Evolutionary conservation across 2,113 vertebrate genomes (phyloP), one percentile per base, ranked within the genome.

Genomic region (Neodon shergylaensis): DNA sequence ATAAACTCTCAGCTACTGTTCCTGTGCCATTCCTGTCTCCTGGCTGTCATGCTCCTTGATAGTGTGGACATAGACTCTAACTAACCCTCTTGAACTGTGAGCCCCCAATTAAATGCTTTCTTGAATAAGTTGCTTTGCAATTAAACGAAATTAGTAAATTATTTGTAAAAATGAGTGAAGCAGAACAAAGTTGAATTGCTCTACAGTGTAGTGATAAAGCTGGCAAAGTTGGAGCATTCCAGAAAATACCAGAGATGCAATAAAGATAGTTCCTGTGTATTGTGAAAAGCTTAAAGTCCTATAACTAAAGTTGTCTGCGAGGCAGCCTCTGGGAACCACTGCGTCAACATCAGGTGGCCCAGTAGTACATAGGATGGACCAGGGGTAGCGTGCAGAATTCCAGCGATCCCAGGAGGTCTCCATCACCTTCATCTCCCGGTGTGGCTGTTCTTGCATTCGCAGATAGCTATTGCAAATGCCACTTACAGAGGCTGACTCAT

Each of bases 341-440:
- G 19, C 3, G 21, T 9, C 4, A 28, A 22, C 33, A 17, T n/a
- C 63, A 24, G 17, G 5, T 44, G 31, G 49, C 13, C 33, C 36
- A 31, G 24, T 49, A 73, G 8, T 73, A 19, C 8, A 3, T 0
- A 17, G 13, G 77, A 52, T 26, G 39, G 42, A 17, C 17, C 70
- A 42, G 2, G 10, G 13, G 10, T 0, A 44, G 88, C 39, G 17
- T 0, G 0, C 9, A 22, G 39, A 49, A 73, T 92, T 22, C 16
- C 3, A 3, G 22, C 5, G 11, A 1, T 26, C 39, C 58, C 5
- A n/a, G 63, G 36, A 74, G 39, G 66, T 31, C 42, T 61, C 66
- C 13, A 12, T 72, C 72, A 13, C 58, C 54, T 49, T 81, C 78
- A 26, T 24, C 49, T 24, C 73, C 63, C n/a, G 0, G 0, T 0